Evolutionary conservation across 1,140 invertebrate species (phyloP).

Genomic region (Heliconius nattereri): DNA sequence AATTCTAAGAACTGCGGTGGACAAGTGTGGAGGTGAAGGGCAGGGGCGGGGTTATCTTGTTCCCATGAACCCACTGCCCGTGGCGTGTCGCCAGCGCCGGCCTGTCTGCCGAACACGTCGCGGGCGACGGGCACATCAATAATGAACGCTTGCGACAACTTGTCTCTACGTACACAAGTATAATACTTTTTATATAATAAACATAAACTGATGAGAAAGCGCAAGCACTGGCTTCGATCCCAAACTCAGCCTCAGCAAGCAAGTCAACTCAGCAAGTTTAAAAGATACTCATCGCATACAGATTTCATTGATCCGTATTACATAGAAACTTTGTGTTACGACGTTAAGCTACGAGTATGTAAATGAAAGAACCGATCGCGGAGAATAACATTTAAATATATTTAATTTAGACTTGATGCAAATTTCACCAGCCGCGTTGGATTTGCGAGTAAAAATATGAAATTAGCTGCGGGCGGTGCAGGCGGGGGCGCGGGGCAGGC

Average conservation of each 20-base stretch:
- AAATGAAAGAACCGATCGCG: constrained; percentile 16
- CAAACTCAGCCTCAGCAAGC: background rate
- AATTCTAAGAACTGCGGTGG: constrained; percentile 42
- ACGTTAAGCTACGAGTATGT: constrained; percentile 10
- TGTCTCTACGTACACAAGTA: background rate
- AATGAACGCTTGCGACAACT: constrained; percentile 19
- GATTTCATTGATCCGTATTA: background rate
- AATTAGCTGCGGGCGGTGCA: background rate
- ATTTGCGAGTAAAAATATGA: constrained; percentile 23
- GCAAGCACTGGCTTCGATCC: background rate
- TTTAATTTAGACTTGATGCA: constrained; percentile 30
- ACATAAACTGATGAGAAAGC: background rate
- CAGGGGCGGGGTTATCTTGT: constrained; percentile 7
- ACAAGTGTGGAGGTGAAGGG: constrained; percentile 24
- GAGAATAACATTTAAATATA: constrained; percentile 29
- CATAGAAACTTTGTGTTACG: background rate
- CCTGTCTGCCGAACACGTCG: constrained; percentile 36
- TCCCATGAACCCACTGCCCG: constrained; percentile 35
- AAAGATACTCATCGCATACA: background rate
- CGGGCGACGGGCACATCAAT: background rate
- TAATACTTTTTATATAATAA: background rate
- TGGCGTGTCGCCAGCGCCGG: constrained; percentile 44
- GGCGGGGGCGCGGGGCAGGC: background rate
- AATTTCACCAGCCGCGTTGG: constrained; percentile 23
- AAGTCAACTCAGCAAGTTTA: background rate